Evolutionary conservation across 2,797 vertebrate species (phyloP).

Genomic region (Sebastes minor): DNA sequence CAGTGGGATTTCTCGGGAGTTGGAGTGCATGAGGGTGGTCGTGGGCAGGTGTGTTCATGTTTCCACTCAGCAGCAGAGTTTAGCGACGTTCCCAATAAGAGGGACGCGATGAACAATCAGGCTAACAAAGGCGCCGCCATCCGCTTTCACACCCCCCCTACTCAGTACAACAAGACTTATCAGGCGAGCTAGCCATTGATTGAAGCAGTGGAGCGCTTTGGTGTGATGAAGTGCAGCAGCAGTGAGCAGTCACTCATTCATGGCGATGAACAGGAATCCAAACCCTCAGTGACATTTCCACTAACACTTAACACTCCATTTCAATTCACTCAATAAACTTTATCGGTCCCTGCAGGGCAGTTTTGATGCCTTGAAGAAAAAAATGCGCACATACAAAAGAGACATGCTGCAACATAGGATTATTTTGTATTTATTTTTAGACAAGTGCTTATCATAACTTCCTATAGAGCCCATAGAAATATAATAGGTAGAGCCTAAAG

Average conservation of each 20-base stretch:
- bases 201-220: slow-evolving; percentile 51
- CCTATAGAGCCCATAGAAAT: neutral
- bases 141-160: neutral
- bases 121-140: slow-evolving; percentile 10
- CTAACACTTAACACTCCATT: slow-evolving; percentile 58
- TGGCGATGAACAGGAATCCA: slow-evolving; percentile 55
- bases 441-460: neutral
- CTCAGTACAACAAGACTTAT: slow-evolving; percentile 31
- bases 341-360: slow-evolving; percentile 30
- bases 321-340: slow-evolving; percentile 59
- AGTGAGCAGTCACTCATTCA: slow-evolving; percentile 58
- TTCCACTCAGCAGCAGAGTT: neutral
- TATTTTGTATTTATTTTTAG: neutral
- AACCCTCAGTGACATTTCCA: slow-evolving; percentile 59
- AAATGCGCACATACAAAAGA: neutral
- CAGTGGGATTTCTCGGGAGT: neutral
- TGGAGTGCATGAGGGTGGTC: neutral
- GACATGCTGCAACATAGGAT: neutral
- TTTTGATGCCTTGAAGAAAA: slow-evolving; percentile 6
- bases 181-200: slow-evolving; percentile 50
- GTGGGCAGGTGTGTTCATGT: slow-evolving; percentile 11
- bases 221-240: slow-evolving; percentile 61
- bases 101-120: slow-evolving; percentile 14
- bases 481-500: neutral
- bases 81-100: neutral